A percentile compares a stretch with the other conserved stretches of the same genome.
These are phyloP conservation scores for Pipistrellus nathusii DNA, from an alignment of 2,797 vertebrate species.

Conservation along the genomic window DNA sequence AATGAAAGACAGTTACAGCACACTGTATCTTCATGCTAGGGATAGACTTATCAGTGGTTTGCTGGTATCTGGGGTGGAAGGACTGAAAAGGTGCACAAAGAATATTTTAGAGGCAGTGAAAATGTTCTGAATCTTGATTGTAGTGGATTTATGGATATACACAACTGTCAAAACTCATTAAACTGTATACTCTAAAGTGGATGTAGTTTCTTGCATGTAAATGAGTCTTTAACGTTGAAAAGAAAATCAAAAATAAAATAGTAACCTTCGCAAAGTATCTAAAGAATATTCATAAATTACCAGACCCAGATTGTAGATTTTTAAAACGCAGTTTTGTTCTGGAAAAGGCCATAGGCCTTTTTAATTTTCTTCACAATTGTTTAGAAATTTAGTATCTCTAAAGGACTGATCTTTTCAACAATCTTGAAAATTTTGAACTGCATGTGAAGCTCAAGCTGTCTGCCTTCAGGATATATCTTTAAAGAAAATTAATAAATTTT, in stretches of 20 bases:
- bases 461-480: not conserved
- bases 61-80: not conserved
- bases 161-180: not conserved
- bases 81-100: not conserved
- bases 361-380: conserved; percentile 22
- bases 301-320: conserved; percentile 6
- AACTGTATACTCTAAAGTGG: not conserved
- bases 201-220: not conserved
- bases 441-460: not conserved
- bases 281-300: not conserved
- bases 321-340: not conserved
- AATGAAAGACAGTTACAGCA: not conserved
- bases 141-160: not conserved
- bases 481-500: conserved; percentile 44
- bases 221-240: conserved; percentile 2
- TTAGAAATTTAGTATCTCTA: conserved; percentile 50
- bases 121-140: conserved; percentile 40
- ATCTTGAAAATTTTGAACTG: conserved; percentile 9
- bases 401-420: not conserved
- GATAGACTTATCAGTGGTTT: not conserved
- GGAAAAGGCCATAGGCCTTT: not conserved
- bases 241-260: not conserved
- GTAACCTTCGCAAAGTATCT: not conserved
- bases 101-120: not conserved
- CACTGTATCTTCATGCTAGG: not conserved